Percentiles rank a stretch among this genome's conserved stretches.
Conservation (phyloP, 2,113 vertebrate genomes). For the Rhynchopsitta pachyrhyncha region DNA sequence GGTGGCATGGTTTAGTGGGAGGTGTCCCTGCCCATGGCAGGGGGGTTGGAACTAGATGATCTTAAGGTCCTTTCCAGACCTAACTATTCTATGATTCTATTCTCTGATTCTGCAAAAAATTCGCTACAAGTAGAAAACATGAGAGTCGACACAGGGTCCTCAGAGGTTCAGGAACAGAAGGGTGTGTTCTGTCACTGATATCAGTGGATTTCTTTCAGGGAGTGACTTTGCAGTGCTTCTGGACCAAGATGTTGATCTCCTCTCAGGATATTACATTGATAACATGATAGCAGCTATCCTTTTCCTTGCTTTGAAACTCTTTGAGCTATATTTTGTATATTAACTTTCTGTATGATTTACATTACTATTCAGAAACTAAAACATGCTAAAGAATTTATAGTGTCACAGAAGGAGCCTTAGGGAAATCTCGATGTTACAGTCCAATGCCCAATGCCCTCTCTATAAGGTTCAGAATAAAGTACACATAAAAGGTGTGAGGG, state of each 20-base stretch:
- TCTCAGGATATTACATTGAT: not conserved
- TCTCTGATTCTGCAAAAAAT: no score
- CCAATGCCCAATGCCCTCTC: not conserved
- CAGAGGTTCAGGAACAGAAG: not conserved
- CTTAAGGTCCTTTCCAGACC: no score
- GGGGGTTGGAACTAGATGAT: no score
- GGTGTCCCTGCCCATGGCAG: no score
- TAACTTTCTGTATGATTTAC: not conserved
- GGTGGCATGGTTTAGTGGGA: no score
- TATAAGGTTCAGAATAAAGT: not conserved
- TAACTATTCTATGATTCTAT: no score
- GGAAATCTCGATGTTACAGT: conserved; percentile 18
- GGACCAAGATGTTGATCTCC: not conserved
- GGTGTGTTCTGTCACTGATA: not conserved
- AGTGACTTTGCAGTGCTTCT: not conserved
- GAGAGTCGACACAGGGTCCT: not conserved
- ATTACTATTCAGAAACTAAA: conserved; percentile 5
- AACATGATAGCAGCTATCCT: not conserved
- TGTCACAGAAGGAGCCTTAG: not conserved
- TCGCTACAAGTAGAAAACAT: not conserved
- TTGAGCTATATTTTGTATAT: not conserved
- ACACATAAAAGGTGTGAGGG: conserved; percentile 19
- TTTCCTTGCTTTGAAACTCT: not conserved
- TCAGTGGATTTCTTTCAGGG: not conserved
- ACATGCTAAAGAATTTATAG: not conserved